A percentile compares a stretch with the other conserved stretches of the same genome.
These are phyloP conservation scores for Odobenus rosmarus DNA, from an alignment of 2,113 vertebrate genomes.

Conservation along the genomic window DNA sequence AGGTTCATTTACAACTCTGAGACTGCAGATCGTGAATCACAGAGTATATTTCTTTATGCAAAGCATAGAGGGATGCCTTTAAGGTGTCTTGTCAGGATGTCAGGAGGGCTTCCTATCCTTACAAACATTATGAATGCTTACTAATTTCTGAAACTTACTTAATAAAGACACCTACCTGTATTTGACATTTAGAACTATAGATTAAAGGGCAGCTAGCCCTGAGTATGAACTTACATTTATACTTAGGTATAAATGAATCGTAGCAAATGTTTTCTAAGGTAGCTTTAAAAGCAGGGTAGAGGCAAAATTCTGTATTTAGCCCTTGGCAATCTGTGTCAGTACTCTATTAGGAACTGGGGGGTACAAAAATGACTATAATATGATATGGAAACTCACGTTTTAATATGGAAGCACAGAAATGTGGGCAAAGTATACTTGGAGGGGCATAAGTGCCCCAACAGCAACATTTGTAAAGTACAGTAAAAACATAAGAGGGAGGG, in stretches of 20 bases:
- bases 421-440: neutral
- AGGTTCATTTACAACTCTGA: neutral
- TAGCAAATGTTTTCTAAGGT: neutral
- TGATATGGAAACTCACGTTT: neutral
- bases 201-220: neutral
- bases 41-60: neutral
- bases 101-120: neutral
- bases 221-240: neutral
- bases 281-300: neutral
- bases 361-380: neutral
- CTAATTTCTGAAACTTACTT: neutral
- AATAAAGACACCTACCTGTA: neutral
- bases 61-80: neutral
- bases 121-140: neutral
- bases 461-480: neutral
- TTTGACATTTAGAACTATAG: conserved; percentile 18
- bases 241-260: neutral
- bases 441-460: neutral
- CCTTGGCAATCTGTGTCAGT: neutral
- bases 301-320: neutral
- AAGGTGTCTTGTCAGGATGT: neutral
- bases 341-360: neutral
- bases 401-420: neutral
- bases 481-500: neutral
- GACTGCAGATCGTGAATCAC: neutral